A percentile compares a stretch with the other conserved stretches of the same genome.
Evolutionary conservation across 2,888 invertebrate species (phyloP).

Genomic region (Zygothrica quintamaculata): DNA sequence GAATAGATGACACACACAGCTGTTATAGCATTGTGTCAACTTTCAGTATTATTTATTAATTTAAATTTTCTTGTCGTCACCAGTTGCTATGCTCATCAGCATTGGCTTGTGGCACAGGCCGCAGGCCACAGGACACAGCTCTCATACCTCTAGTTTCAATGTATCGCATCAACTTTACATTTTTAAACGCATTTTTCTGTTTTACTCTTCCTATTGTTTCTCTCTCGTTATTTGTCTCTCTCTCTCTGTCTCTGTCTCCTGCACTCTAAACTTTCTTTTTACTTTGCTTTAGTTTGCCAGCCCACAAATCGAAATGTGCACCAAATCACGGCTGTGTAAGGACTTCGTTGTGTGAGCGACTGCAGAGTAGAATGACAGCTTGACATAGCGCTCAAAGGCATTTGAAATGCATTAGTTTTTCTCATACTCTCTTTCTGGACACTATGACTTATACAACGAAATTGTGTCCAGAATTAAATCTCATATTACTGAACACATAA

Average conservation of each 20-base stretch:
- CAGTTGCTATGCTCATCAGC: slow-evolving; percentile 45
- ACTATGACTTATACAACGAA: not conserved
- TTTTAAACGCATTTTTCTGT: slow-evolving; percentile 15
- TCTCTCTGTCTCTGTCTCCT: not conserved
- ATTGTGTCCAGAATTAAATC: not conserved
- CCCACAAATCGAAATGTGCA: slow-evolving; percentile 48
- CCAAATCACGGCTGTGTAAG: slow-evolving; percentile 42
- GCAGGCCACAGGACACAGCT: slow-evolving; percentile 16
- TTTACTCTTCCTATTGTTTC: not conserved
- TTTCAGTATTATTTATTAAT: slow-evolving; percentile 54
- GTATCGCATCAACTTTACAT: slow-evolving; percentile 18
- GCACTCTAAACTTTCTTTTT: too few relatives aligned
- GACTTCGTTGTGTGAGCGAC: slow-evolving; percentile 28
- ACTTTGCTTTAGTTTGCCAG: slow-evolving; percentile 11
- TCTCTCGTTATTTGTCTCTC: too few relatives aligned
- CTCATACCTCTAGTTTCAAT: slow-evolving; percentile 2
- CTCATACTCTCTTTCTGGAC: not conserved
- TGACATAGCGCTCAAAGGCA: slow-evolving; percentile 31
- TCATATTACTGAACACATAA: not conserved
- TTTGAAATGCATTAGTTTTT: slow-evolving; percentile 51
- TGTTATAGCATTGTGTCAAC: slow-evolving; percentile 20
- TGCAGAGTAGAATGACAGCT: slow-evolving; percentile 21
- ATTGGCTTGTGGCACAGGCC: slow-evolving; percentile 24
- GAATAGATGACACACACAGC: slow-evolving; percentile 13
- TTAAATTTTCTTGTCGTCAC: slow-evolving; percentile 53